These are phyloP conservation scores for Dromaius novaehollandiae DNA, from an alignment of 2,113 vertebrate genomes.

Conservation along the genomic window DNA sequence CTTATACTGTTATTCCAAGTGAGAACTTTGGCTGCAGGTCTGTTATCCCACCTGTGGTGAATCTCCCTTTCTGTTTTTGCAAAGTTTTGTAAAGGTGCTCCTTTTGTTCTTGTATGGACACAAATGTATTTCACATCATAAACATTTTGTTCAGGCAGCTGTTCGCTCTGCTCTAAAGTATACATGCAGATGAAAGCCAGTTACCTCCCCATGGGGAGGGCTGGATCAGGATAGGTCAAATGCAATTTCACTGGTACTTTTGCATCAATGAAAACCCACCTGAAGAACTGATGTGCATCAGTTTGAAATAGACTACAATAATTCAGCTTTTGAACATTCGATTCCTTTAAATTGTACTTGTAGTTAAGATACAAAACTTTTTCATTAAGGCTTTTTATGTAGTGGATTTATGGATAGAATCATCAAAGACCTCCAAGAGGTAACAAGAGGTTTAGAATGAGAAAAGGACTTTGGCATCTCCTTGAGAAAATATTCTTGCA, in stretches of 20 bases:
- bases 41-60: background rate
- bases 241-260: background rate
- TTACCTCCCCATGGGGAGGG: background rate
- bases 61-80: background rate
- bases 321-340: background rate
- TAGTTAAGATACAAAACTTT: background rate
- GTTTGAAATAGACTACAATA: background rate
- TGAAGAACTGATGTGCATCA: background rate
- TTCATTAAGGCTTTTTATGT: background rate
- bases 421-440: background rate
- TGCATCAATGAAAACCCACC: background rate
- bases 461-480: background rate
- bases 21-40: background rate
- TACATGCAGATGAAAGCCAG: background rate
- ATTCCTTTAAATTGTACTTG: background rate
- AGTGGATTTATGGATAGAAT: background rate
- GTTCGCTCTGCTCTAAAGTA: background rate
- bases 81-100: background rate
- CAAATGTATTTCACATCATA: background rate
- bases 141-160: accelerated
- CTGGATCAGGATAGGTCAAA: background rate
- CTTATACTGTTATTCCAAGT: background rate
- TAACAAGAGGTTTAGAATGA: background rate
- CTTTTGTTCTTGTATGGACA: background rate
- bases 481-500: background rate